These are phyloP conservation scores for Lasioglossum leucozonium DNA, from an alignment of 2,888 invertebrate genomes.

Conservation along the genomic window DNA sequence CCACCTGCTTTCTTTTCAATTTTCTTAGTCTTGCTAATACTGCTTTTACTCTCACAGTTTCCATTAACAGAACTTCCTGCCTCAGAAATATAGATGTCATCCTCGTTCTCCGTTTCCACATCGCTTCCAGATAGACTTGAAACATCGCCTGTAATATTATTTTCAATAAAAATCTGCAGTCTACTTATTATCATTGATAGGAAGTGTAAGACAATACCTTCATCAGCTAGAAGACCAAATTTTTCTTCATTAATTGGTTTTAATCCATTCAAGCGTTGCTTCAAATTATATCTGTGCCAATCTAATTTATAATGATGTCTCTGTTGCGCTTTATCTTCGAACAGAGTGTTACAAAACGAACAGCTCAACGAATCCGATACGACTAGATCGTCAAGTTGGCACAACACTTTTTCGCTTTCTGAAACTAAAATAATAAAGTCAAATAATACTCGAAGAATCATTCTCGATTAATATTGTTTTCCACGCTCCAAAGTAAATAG, in stretches of 20 bases:
- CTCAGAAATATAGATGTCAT: slow-evolving; percentile 78
- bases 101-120: slow-evolving; percentile 84
- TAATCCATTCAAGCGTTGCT: slow-evolving; percentile 88
- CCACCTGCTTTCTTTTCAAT: slow-evolving; percentile 68
- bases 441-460: neutral
- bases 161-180: neutral
- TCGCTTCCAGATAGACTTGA: slow-evolving; percentile 90
- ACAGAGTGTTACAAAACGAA: slow-evolving; percentile 86
- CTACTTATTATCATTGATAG: neutral
- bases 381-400: slow-evolving; percentile 81
- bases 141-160: slow-evolving; percentile 85
- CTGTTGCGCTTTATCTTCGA: slow-evolving; percentile 87
- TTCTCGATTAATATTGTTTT: neutral
- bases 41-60: slow-evolving; percentile 64
- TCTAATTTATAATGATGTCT: slow-evolving; percentile 92
- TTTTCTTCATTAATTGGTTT: slow-evolving; percentile 86
- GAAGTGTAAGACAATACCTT: slow-evolving; percentile 54
- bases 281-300: slow-evolving; percentile 94
- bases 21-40: slow-evolving; percentile 63
- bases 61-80: slow-evolving; percentile 78
- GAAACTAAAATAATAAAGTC: slow-evolving; percentile 51
- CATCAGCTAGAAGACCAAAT: slow-evolving; percentile 86
- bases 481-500: too few relatives aligned
- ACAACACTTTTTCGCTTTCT: slow-evolving; percentile 73
- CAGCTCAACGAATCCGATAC: slow-evolving; percentile 85